A percentile compares a stretch with the other conserved stretches of the same genome.
Evolutionary conservation across 1,140 invertebrate species (phyloP).

Genomic region (Leptinotarsa lineolata): DNA sequence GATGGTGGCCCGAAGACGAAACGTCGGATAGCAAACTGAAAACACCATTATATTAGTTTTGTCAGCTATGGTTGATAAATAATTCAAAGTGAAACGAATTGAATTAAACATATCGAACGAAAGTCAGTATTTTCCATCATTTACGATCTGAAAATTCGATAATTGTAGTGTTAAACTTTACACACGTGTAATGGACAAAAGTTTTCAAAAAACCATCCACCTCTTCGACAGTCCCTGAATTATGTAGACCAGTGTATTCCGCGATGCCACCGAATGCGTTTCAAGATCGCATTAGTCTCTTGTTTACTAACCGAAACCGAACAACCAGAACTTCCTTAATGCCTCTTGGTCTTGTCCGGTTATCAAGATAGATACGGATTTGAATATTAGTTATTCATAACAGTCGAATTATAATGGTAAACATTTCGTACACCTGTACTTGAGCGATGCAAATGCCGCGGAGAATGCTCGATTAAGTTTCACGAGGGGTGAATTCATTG

Average conservation of each 20-base stretch:
- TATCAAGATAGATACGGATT: not conserved
- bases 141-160: too few relatives aligned
- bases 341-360: slow-evolving; percentile 18
- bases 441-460: not conserved
- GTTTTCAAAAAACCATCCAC: too few relatives aligned
- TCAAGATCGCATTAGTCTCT: slow-evolving; percentile 33
- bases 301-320: slow-evolving; percentile 35
- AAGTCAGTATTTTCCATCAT: too few relatives aligned
- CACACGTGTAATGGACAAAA: too few relatives aligned
- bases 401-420: not conserved
- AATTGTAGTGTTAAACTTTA: too few relatives aligned
- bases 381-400: not conserved
- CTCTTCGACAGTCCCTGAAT: not conserved
- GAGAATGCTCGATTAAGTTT: not conserved
- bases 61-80: too few relatives aligned
- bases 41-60: too few relatives aligned
- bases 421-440: not conserved
- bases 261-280: slow-evolving; percentile 21
- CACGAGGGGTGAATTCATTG: not conserved
- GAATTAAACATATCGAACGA: too few relatives aligned
- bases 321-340: slow-evolving; percentile 34
- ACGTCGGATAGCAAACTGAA: too few relatives aligned
- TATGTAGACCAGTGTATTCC: not conserved
- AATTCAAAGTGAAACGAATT: too few relatives aligned
- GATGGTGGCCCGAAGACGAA: too few relatives aligned